Percentiles rank a stretch among this genome's conserved stretches.
Conservation (phyloP, 2,797 vertebrate genomes). For the Pseudotriccus pelzelni region DNA sequence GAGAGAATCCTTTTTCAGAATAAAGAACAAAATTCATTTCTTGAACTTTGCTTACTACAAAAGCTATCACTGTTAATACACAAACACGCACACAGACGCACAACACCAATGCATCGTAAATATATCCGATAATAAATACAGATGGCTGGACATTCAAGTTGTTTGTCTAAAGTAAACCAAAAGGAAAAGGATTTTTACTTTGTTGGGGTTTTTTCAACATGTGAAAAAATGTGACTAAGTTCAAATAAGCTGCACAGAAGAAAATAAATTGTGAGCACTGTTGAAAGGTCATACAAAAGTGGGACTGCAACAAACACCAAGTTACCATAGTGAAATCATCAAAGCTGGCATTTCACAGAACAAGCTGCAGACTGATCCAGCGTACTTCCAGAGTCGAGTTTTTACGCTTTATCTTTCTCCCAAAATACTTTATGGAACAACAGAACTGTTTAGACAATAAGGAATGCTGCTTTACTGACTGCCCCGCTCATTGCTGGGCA, state of each 20-base stretch:
- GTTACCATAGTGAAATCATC: background rate
- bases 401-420: background rate
- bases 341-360: background rate
- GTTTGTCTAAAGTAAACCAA: slow-evolving; percentile 16
- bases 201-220: background rate
- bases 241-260: background rate
- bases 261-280: background rate
- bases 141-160: background rate
- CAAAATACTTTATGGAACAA: background rate
- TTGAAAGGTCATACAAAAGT: background rate
- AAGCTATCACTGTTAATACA: background rate
- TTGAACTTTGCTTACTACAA: background rate
- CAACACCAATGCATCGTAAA: background rate
- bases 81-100: background rate
- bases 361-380: background rate
- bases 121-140: slow-evolving; percentile 10
- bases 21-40: background rate
- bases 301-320: background rate
- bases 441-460: background rate
- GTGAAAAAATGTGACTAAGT: background rate
- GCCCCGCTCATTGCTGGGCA: background rate
- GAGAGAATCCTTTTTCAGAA: background rate
- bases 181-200: background rate
- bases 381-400: background rate
- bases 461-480: background rate